Evolutionary conservation across 2,888 invertebrate genomes (phyloP), one percentile per base, ranked within the genome.

Genomic region (Drosophila pegasa): DNA sequence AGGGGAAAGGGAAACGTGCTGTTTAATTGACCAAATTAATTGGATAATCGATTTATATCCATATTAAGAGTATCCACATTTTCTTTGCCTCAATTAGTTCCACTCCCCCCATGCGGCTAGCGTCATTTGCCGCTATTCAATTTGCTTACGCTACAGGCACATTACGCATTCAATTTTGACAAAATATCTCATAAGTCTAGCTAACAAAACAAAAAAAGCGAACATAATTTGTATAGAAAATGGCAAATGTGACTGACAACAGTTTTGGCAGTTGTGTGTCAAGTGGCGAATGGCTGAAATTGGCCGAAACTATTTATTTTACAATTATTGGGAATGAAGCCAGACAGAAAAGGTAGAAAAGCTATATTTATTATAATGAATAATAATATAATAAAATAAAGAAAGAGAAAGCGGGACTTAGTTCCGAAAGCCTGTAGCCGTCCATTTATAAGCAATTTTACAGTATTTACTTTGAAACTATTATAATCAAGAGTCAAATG

Each of bases 181-280:
- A 50, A 64, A 66, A 71, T 68, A 56, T 64, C 65, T 72, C 64
- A 75, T 55, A 70, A 50, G 52, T 31, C 41, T 22, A 22, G 18
- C 20, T 0, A 3, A 6, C 12, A 31, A 27, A n/a, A n/a, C n/a
- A n/a, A n/a, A n/a, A n/a, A 54, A 31, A 33, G 10, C 47, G 35
- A n/a, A 57, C 54, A 50, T 41, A 27, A 41, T 50, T 40, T 51
- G 31, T 58, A 52, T 20, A 41, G 33, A 25, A 48, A 35, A 58
- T 41, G 37, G 29, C 50, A 47, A 66, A 47, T 58, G 12, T 18
- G 59, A 43, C 55, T 31, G 62, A 43, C 59, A 52, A 51, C 58
- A 52, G 29, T 65, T 75, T 75, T 75, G 74, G 74, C 74, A 74
- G n/a, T 62, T 65, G 12, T 22, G 48, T 40, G 48, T 25, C 40